Evolutionary conservation across 2,888 invertebrate genomes (phyloP).

Genomic region (Copidosoma aretas): DNA sequence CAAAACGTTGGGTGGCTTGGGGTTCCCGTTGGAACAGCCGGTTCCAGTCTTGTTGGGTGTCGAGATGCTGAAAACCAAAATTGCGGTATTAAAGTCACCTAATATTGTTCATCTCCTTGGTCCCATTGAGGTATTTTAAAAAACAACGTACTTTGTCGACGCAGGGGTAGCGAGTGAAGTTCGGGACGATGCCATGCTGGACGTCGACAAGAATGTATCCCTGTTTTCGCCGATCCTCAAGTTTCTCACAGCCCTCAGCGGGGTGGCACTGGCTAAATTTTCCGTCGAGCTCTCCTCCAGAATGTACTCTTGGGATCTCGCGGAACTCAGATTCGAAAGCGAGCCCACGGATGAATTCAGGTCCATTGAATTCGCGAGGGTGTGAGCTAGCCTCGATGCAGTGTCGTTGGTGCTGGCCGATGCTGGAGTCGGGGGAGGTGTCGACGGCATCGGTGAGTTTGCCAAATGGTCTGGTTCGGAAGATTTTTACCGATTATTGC

Average conservation of each 20-base stretch:
- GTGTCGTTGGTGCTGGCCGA: conserved; percentile 43
- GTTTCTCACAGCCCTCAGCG: conserved; percentile 13
- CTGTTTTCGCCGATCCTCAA: conserved; percentile 10
- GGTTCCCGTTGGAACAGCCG: conserved; percentile 59
- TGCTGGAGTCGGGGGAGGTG: conserved; percentile 54
- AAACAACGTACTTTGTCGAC: background rate
- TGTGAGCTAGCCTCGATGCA: conserved; percentile 42
- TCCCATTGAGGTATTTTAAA: background rate
- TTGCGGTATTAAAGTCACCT: background rate
- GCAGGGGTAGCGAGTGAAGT: conserved; percentile 25
- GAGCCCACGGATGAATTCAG: conserved; percentile 43
- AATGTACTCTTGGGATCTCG: conserved; percentile 42
- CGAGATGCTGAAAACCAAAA: conserved; percentile 42
- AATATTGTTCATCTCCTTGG: conserved; percentile 10
- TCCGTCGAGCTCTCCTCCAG: conserved; percentile 43
- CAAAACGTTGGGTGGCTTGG: conserved; percentile 81
- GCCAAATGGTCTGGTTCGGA: conserved; percentile 19
- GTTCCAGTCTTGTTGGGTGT: conserved; percentile 60
- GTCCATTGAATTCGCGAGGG: conserved; percentile 42
- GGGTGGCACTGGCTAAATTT: conserved; percentile 24
- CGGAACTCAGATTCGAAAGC: conserved; percentile 40
- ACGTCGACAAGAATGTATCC: conserved; percentile 9
- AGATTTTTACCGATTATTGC: background rate
- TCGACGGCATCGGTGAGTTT: conserved; percentile 45
- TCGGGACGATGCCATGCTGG: conserved; percentile 25